Evolutionary conservation across 2,113 vertebrate genomes (phyloP).

Genomic region (Saccopteryx bilineata): DNA sequence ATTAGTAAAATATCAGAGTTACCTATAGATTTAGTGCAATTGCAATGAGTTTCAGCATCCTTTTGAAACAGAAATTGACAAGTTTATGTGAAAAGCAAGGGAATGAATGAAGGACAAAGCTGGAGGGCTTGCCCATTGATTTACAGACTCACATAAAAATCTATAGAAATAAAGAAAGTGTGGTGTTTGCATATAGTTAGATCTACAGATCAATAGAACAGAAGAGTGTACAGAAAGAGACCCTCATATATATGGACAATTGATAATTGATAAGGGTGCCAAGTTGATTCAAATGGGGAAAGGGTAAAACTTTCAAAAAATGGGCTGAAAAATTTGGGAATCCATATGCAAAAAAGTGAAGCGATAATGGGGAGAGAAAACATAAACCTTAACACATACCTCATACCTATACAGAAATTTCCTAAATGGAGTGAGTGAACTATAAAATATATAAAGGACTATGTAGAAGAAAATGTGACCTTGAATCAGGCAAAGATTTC

Average conservation of each 20-base stretch:
- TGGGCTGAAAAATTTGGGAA: not conserved
- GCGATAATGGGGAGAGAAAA: not conserved
- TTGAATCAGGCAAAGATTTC: not conserved
- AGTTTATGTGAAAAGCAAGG: not conserved
- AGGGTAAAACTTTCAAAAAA: not conserved
- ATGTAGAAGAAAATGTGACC: conserved; percentile 1
- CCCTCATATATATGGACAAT: not conserved
- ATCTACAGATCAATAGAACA: not conserved
- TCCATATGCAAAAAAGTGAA: not conserved
- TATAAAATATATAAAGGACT: not conserved
- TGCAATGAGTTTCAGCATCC: not conserved
- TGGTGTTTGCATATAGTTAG: not conserved
- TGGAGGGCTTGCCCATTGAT: not conserved
- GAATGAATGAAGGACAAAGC: not conserved
- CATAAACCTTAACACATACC: not conserved
- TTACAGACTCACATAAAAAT: not conserved
- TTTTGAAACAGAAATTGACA: not conserved
- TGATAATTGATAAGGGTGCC: conserved; percentile 9
- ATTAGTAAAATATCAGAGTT: not conserved
- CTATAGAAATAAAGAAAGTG: not conserved
- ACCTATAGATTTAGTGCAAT: not conserved
- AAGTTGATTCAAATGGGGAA: not conserved
- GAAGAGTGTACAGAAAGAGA: not conserved
- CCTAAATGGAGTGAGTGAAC: not conserved
- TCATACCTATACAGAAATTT: not conserved